Conservation (phyloP, 2,113 vertebrate species). For the Xiphophorus maculatus region DNA sequence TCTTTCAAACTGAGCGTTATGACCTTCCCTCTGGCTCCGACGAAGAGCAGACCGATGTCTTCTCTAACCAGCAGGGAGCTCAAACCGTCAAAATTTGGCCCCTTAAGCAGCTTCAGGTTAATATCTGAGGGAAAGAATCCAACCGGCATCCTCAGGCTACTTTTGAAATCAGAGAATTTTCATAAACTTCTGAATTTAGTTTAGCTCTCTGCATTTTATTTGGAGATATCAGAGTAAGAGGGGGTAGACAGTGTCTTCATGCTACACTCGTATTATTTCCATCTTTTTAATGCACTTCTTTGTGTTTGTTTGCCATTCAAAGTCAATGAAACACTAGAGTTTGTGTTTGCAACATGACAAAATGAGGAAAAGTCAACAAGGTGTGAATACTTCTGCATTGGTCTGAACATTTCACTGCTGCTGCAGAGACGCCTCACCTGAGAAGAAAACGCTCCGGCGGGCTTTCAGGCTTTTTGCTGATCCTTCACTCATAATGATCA, state of each 20-base stretch:
- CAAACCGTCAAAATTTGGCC: slow-evolving; percentile 17
- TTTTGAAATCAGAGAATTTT: slow-evolving; percentile 3
- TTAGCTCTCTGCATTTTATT: too few relatives aligned
- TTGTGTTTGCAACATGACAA: too few relatives aligned
- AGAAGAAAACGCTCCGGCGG: slow-evolving; percentile 15
- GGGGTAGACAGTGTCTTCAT: too few relatives aligned
- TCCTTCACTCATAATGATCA: slow-evolving; percentile 1
- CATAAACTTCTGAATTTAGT: too few relatives aligned
- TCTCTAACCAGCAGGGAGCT: slow-evolving; percentile 42
- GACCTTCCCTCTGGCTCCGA: slow-evolving; percentile 32
- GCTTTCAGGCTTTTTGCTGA: background rate
- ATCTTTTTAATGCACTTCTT: too few relatives aligned
- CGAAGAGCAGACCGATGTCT: slow-evolving; percentile 22
- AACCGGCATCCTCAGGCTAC: background rate
- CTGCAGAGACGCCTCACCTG: slow-evolving; percentile 1
- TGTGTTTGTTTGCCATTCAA: too few relatives aligned
- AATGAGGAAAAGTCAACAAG: too few relatives aligned
- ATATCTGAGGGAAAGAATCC: slow-evolving; percentile 6
- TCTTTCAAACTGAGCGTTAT: slow-evolving; percentile 29
- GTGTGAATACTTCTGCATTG: too few relatives aligned
- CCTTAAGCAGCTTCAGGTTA: slow-evolving; percentile 25
- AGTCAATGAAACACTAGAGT: too few relatives aligned
- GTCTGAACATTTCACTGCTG: background rate
- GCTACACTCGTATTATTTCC: too few relatives aligned
- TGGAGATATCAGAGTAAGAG: too few relatives aligned